These are phyloP conservation scores for Onychomys leucogaster DNA, from an alignment of 2,797 vertebrate genomes.

Conservation along the genomic window DNA sequence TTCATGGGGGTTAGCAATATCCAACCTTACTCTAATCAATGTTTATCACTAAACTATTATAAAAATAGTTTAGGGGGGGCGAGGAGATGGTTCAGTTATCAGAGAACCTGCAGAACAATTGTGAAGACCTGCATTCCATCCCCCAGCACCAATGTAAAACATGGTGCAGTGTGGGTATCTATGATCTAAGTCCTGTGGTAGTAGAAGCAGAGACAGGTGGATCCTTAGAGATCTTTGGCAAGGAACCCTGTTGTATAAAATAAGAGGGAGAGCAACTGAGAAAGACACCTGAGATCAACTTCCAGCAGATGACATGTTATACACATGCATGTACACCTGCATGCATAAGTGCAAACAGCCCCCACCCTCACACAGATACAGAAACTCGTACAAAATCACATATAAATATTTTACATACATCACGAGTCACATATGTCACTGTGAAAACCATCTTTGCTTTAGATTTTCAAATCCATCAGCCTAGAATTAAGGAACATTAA, in stretches of 20 bases:
- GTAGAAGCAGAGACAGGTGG: background rate
- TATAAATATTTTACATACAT: background rate
- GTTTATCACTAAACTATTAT: conserved; percentile 30
- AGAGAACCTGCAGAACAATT: background rate
- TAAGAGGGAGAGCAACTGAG: background rate
- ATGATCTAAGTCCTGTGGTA: background rate
- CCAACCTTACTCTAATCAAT: background rate
- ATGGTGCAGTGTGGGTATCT: background rate
- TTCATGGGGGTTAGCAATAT: conserved; percentile 1
- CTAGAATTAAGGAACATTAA: background rate
- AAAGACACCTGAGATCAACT: background rate
- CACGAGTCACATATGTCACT: background rate
- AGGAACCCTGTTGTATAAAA: background rate
- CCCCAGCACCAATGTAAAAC: background rate
- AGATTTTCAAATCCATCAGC: conserved; percentile 4
- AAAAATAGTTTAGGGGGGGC: background rate
- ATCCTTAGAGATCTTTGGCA: background rate
- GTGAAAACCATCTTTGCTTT: background rate
- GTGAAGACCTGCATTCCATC: background rate
- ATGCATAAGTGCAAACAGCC: background rate
- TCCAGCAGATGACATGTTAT: background rate
- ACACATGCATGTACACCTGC: background rate
- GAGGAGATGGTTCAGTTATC: no score
- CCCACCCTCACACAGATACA: background rate
- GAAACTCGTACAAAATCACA: background rate